phyloP scores from a whole-genome alignment of 1,140 invertebrate species.

The Anagrus nilaparvatae region DNA sequence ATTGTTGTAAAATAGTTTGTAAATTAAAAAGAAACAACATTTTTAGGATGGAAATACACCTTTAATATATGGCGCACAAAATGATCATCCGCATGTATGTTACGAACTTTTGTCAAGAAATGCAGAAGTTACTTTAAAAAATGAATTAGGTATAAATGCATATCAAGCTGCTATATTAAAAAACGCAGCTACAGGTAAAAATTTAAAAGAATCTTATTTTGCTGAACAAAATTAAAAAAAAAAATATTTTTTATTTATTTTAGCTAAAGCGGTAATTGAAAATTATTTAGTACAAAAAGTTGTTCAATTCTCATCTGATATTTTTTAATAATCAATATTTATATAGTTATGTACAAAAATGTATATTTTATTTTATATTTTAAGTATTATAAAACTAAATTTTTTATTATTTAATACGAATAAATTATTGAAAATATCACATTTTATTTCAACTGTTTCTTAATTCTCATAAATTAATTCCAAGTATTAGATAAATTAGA shows the following conservation, averaged over 20 bases:
- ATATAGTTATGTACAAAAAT: conserved; percentile 2
- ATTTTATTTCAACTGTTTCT: too few relatives aligned
- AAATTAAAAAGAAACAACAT: conserved; percentile 11
- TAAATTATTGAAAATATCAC: too few relatives aligned
- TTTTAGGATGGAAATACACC: conserved; percentile 73
- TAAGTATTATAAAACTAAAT: too few relatives aligned
- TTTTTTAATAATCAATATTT: conserved; percentile 15
- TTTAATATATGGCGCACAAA: conserved; percentile 78
- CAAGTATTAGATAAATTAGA: too few relatives aligned
- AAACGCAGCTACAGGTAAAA: conserved; percentile 43
- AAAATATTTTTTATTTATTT: conserved; percentile 17
- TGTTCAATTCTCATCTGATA: conserved; percentile 20
- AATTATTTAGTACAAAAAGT: conserved; percentile 38
- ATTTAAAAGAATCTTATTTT: conserved; percentile 4
- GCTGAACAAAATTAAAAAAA: conserved; percentile 8
- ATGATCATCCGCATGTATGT: conserved; percentile 77
- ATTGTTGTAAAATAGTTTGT: conserved; percentile 7
- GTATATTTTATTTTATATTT: not conserved
- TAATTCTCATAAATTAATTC: too few relatives aligned
- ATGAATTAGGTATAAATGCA: conserved; percentile 71
- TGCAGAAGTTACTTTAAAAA: conserved; percentile 67
- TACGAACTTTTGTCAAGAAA: conserved; percentile 66
- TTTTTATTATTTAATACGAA: too few relatives aligned
- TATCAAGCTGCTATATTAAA: conserved; percentile 67
- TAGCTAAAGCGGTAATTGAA: conserved; percentile 41